Conservation (phyloP, 2,888 invertebrate genomes). For the Chaetogeoica ovagalla region DNA sequence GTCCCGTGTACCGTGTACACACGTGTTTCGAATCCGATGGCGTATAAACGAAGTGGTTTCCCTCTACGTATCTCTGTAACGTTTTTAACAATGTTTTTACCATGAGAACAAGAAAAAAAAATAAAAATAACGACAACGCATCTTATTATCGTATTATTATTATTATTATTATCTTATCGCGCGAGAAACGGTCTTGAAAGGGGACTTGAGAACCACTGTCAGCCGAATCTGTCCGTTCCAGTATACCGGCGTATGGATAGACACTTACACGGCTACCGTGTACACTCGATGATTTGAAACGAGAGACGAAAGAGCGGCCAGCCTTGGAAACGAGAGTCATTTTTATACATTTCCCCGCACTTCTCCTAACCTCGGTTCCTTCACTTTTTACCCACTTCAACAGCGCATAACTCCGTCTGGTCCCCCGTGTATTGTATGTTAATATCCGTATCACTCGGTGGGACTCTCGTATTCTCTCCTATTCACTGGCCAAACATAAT, state of each 20-base stretch:
- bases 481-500: background rate
- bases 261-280: background rate
- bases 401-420: no score
- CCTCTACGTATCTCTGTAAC: no score
- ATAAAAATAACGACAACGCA: no score
- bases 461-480: constrained; percentile 12
- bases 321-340: constrained; percentile 43
- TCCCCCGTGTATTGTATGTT: constrained; percentile 29
- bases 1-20: no score
- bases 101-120: no score
- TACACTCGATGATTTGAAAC: constrained; percentile 24
- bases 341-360: constrained; percentile 11
- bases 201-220: constrained; percentile 27
- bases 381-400: background rate
- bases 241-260: no score
- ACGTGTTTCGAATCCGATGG: no score
- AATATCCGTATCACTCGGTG: constrained; percentile 31
- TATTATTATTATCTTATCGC: no score
- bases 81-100: no score
- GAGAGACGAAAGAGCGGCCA: constrained; percentile 31
- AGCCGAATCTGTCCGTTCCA: background rate
- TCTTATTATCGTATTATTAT: no score
- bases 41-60: no score
- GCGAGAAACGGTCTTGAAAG: no score
- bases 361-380: background rate